These are phyloP conservation scores for Labeo rohita DNA, from an alignment of 2,113 vertebrate genomes.

Conservation along the genomic window DNA sequence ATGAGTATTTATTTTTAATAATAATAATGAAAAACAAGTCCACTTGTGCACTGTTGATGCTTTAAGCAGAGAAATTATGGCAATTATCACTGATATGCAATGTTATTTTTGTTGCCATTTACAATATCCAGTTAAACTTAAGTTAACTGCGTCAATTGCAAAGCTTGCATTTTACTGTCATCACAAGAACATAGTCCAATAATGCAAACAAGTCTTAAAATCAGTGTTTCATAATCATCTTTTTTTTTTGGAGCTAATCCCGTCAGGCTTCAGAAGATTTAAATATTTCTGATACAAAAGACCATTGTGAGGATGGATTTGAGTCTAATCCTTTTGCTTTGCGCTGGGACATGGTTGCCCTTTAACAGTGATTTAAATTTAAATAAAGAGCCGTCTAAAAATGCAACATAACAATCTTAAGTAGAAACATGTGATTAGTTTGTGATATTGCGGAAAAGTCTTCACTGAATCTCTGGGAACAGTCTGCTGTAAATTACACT, in stretches of 20 bases:
- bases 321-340: conserved; percentile 23
- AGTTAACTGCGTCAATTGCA: background rate
- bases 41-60: background rate
- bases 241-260: background rate
- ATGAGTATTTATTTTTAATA: background rate
- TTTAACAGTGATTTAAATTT: background rate
- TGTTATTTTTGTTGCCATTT: background rate
- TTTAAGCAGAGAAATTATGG: background rate
- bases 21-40: background rate
- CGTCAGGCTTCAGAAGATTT: background rate
- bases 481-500: background rate
- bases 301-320: conserved; percentile 29
- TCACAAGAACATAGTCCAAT: background rate
- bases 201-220: background rate
- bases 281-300: conserved; percentile 29
- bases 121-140: background rate
- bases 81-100: background rate
- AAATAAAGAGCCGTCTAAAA: background rate
- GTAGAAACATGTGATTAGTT: background rate
- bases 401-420: background rate
- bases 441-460: background rate
- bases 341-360: background rate
- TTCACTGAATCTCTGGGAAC: background rate
- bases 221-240: background rate
- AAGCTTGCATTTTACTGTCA: background rate